Evolutionary conservation across 1,140 invertebrate species (phyloP), one percentile per base, ranked within the genome.

Genomic region (Scaptomyza montana): DNA sequence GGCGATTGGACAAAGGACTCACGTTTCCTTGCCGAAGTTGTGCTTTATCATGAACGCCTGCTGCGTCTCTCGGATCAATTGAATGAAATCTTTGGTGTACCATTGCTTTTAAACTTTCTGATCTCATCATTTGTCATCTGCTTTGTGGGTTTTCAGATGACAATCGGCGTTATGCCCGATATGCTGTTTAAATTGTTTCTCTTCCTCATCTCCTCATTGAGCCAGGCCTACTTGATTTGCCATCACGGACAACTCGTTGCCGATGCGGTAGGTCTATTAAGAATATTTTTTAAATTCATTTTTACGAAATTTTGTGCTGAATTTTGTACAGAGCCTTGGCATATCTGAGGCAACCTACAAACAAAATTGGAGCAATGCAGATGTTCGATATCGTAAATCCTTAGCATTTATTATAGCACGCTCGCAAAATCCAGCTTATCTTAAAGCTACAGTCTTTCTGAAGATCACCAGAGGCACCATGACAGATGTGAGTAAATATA

Each of bases 131-230:
- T 90, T 68, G 82, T 90, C 30, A 87, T 90, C 9, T 90, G 87
- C 19, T 90, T 90, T 61, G 87, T 90, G 28, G 89, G 87, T 4
- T 90, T 90, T 19, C 87, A 90, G 47, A 84, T 90, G 78, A 86
- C 79, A 0, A 74, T 90, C 13, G 86, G 86, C 0, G 77, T 82
- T 8, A 39, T 65, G 10, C 73, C 78, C 2, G 82, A 80, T 8
- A 16, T 75, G 6, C 46, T 89, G 67, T 36, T 90, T 16, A 90
- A 90, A 5, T 66, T 87, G 19, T 49, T 30, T 0, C n/a, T 90
- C 19, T 90, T 78, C 28, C 55, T 90, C 0, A 67, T 87, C 2
- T 84, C 79, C 0, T 80, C 87, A 0, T 12, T 82, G 12, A 49
- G 54, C 7, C 86, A 90, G 41, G 82, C 78, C 6, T 90, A 80